These are phyloP conservation scores for Gastracanthus pulcherrimus DNA, from an alignment of 2,888 invertebrate species.

Conservation along the genomic window DNA sequence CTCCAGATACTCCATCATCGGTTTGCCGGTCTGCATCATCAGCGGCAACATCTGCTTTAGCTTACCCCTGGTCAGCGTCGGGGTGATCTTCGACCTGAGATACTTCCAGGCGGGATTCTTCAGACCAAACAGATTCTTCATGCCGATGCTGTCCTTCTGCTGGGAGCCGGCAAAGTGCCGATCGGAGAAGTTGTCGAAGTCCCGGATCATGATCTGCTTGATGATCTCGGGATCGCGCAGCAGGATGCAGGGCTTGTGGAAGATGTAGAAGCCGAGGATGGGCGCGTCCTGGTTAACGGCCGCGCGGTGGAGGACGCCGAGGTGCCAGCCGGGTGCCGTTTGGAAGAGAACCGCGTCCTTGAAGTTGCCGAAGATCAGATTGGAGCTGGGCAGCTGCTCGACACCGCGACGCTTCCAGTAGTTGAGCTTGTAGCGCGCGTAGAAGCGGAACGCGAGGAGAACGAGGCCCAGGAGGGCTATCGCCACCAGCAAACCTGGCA, in stretches of 20 bases:
- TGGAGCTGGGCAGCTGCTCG: slow-evolving; percentile 62
- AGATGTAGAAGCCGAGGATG: slow-evolving; percentile 78
- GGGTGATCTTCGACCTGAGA: slow-evolving; percentile 78
- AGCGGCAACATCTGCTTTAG: slow-evolving; percentile 79
- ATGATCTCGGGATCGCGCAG: slow-evolving; percentile 78
- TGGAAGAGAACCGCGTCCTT: slow-evolving; percentile 69
- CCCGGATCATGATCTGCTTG: slow-evolving; percentile 77
- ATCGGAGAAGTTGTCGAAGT: slow-evolving; percentile 78
- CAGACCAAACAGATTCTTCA: slow-evolving; percentile 76
- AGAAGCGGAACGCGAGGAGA: slow-evolving; percentile 21
- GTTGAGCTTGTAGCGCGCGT: slow-evolving; percentile 67
- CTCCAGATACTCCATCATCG: slow-evolving; percentile 68
- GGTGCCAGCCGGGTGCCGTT: slow-evolving; percentile 69
- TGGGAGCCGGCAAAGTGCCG: slow-evolving; percentile 76
- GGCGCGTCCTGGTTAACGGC: slow-evolving; percentile 62
- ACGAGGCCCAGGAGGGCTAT: neutral
- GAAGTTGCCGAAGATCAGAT: slow-evolving; percentile 71
- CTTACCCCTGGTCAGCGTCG: slow-evolving; percentile 80
- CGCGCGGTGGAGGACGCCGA: slow-evolving; percentile 66
- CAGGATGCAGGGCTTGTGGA: slow-evolving; percentile 78
- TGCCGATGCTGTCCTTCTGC: slow-evolving; percentile 75
- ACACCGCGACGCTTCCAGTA: slow-evolving; percentile 72
- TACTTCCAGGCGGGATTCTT: slow-evolving; percentile 79
- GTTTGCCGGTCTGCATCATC: slow-evolving; percentile 74
- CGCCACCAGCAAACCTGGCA: neutral